Evolutionary conservation across 2,797 vertebrate species (phyloP).

Genomic region (Antennarius maculatus): DNA sequence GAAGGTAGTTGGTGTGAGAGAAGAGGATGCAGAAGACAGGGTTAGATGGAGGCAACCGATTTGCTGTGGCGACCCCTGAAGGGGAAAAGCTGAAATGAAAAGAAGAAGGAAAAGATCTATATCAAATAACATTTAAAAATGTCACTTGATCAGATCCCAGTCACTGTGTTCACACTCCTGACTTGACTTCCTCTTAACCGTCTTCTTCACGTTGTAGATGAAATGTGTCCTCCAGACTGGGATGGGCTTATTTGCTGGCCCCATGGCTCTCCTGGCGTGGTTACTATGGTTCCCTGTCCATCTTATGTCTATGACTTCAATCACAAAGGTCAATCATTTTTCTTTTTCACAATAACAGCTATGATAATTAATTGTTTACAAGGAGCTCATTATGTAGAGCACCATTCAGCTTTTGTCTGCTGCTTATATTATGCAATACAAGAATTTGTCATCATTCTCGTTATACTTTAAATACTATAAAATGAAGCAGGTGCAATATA

Average conservation of each 20-base stretch:
- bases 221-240: slow-evolving; percentile 88
- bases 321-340: slow-evolving; percentile 83
- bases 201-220: slow-evolving; percentile 70
- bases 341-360: neutral
- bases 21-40: no score
- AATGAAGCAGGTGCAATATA: no score
- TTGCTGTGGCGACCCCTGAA: no score
- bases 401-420: neutral
- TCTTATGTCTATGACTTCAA: slow-evolving; percentile 92
- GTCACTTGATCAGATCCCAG: neutral
- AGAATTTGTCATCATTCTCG: no score
- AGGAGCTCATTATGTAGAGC: neutral
- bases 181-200: slow-evolving; percentile 4
- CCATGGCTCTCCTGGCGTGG: slow-evolving; percentile 82
- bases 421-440: no score
- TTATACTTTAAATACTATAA: no score
- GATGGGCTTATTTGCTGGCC: slow-evolving; percentile 93
- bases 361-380: neutral
- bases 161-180: neutral
- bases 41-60: no score
- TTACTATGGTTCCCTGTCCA: slow-evolving; percentile 85
- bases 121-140: no score
- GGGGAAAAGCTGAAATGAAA: no score
- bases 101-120: no score
- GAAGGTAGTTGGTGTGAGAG: no score